Evolutionary conservation across 2,797 vertebrate genomes (phyloP), one percentile per base, ranked within the genome.

Genomic region (Falco cherrug): DNA sequence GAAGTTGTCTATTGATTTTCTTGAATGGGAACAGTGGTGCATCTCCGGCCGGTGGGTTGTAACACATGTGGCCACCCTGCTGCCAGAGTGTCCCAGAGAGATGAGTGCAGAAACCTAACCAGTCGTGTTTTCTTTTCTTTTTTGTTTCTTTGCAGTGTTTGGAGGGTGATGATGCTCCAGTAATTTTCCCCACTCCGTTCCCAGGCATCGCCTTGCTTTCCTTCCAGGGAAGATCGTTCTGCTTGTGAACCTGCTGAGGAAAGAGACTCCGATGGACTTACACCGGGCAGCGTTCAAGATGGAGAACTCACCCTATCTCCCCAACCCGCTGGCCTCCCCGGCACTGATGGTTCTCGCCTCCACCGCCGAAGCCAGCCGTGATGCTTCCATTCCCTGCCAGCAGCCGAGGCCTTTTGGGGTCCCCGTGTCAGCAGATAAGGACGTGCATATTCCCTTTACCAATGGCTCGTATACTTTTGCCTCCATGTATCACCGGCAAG

Each of bases 251-350:
- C 73, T 80, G 96, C 80, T 92, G 96, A 97, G 97, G 67, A 90
- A 98, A 93, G 98, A 98, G 94, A 98, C 98, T 96, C 97, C 98
- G 95, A 99, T 99, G 99, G 99, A 99, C 98, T 99, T 99, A 98
- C 99, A 99, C 98, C 98, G 99, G 98, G 99, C 99, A 96, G 99
- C 99, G 87, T 99, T 99, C 99, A 99, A 99, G 98, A 99, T 99
- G 99, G 99, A 99, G 99, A 99, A 99, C 98, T 99, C 99, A 94
- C 99, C 99, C 97, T 99, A 99, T 93, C 98, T 99, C 95, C 99
- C 99, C 97, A 99, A 99, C 97, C 99, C 99, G 2, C 97, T 99
- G 98, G 99, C 99, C 57, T 99, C 99, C 57, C 99, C 99, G 20
- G 99, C 99, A 13, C 98, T 99, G 91, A 99, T 99, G 99, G 99